Evolutionary conservation across 2,113 vertebrate species (phyloP).

Genomic region (Mormoops blainvillei): DNA sequence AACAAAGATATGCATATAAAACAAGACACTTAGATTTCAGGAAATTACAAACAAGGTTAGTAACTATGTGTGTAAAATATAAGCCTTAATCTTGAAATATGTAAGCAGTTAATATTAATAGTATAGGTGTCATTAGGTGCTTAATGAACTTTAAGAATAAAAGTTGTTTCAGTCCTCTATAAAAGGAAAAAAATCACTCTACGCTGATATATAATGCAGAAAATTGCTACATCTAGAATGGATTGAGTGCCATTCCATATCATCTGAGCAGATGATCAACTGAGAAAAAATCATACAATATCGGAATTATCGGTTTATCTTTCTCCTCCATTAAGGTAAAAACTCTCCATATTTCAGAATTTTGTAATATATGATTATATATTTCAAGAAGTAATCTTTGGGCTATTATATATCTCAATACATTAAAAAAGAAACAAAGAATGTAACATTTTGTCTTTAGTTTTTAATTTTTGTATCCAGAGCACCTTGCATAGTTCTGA

Average conservation of each 20-base stretch:
- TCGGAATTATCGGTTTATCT: neutral
- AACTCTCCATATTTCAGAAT: neutral
- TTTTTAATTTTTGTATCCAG: neutral
- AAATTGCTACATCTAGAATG: neutral
- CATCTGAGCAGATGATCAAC: neutral
- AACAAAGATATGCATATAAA: neutral
- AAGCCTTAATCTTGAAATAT: neutral
- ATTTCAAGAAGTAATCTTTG: neutral
- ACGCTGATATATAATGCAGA: neutral
- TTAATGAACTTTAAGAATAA: neutral
- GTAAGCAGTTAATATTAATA: neutral
- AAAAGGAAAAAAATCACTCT: neutral
- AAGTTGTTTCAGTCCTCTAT: neutral
- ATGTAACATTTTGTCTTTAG: neutral
- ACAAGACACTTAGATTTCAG: neutral
- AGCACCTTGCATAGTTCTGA: neutral
- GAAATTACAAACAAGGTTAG: neutral
- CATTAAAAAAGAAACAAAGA: neutral
- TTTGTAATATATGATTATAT: neutral
- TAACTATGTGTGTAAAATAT: neutral
- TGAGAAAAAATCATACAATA: neutral
- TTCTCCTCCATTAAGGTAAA: neutral
- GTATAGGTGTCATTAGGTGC: neutral
- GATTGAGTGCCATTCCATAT: neutral
- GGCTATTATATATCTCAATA: neutral